Base-by-base conservation (phyloP, 2,797 vertebrate genomes). In the Macropodus opercularis region DNA sequence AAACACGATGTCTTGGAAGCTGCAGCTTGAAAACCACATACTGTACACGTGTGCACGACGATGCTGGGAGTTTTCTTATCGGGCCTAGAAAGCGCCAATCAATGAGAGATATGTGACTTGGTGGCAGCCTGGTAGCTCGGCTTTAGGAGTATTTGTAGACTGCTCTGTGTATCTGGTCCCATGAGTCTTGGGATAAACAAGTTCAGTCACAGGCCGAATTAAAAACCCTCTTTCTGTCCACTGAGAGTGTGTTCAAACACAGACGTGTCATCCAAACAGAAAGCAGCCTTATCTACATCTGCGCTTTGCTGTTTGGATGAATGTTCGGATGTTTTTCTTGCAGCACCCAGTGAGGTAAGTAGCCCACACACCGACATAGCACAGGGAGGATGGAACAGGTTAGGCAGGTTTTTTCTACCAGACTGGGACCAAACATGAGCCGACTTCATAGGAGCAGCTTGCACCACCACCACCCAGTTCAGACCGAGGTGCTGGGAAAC, bases 291-390 rank as follows among this genome's bases (percentile, higher is more conserved):
- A 90, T 92, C 88, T 86, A 62, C 69, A 86, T 86, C 87, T 88
- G 53, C 70, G 76, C 57, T 81, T 52, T 66, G 55, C 59, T 88
- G 81, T 86, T 90, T 89, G 90, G 85, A 84, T 88, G 83, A 87
- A 80, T 69, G 79, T 84, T 91, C 87, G 88, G 90, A 92, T 93
- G 91, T 92, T 92, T 90, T 91, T 82, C 79, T 76, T 50, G 5
- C 27, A 77, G 71, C 75, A 65, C 42, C 60, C 65, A 67, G 81
- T 85, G 87, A 90, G 87, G 85, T 84, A 80, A 84, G 84, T 63
- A 79, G 86, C 79, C 89, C 85, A 82, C 86, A 84, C 54, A 42
- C 42, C 38, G 48, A 54, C 59, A 61, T 52, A 58, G 59, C 48
- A 73, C 63, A 59, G 46, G 42, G 66, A 65, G 54, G 29, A 42